phyloP scores from a whole-genome alignment of 2,797 vertebrate species.

The Enteromius radiatus region DNA sequence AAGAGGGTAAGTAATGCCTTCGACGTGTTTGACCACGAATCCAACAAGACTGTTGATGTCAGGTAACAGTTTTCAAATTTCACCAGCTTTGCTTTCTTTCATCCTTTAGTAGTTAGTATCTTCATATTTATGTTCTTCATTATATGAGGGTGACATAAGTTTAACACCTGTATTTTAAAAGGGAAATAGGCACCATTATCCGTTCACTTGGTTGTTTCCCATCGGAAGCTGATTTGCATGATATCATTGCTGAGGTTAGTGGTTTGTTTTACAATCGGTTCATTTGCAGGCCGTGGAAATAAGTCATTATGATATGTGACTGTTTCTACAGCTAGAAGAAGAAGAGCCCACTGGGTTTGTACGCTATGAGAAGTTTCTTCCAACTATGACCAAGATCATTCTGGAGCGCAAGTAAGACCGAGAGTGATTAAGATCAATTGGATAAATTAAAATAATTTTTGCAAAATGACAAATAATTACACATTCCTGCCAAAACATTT shows the following conservation, averaged over 20 bases:
- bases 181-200: conserved; percentile 89
- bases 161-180: conserved; percentile 57
- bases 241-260: conserved; percentile 84
- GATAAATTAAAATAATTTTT: neutral
- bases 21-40: conserved; percentile 87
- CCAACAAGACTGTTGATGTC: conserved; percentile 87
- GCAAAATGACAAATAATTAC: neutral
- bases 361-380: conserved; percentile 88
- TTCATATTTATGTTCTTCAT: neutral
- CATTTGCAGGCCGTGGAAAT: neutral
- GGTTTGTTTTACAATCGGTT: neutral
- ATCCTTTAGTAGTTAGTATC: neutral
- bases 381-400: conserved; percentile 86
- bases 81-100: neutral
- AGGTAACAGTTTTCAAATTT: conserved; percentile 76
- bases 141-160: neutral
- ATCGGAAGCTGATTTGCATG: conserved; percentile 84
- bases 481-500: neutral
- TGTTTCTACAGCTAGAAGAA: conserved; percentile 84
- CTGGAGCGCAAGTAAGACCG: conserved; percentile 83
- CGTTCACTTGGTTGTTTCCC: conserved; percentile 90
- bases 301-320: neutral
- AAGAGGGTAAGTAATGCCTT: conserved; percentile 87
- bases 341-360: conserved; percentile 85
- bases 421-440: neutral